Evolutionary conservation across 2,888 invertebrate genomes (phyloP).

Genomic region (Ganaspis brasiliensis): DNA sequence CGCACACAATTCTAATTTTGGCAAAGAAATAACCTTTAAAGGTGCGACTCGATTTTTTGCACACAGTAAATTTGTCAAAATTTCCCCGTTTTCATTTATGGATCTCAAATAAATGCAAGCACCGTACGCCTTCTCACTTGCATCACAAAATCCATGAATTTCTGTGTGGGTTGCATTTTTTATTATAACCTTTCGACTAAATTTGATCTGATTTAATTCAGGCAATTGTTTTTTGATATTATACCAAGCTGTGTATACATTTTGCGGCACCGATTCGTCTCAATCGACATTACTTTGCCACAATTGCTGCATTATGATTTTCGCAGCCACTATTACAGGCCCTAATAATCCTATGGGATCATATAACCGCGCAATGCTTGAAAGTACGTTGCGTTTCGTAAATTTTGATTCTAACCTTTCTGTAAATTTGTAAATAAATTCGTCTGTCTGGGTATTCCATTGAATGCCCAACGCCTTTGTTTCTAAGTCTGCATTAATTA

Average conservation of each 20-base stretch:
- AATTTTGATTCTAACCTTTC: background rate
- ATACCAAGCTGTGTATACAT: conserved; percentile 47
- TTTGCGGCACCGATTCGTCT: conserved; percentile 57
- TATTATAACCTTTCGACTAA: background rate
- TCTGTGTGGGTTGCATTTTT: background rate
- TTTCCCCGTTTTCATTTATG: background rate
- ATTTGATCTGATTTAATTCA: background rate
- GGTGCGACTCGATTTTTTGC: conserved; percentile 40
- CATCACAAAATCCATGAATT: background rate
- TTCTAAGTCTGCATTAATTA: conserved; percentile 11
- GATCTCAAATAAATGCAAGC: conserved; percentile 25
- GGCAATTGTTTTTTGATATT: background rate
- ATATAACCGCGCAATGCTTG: background rate
- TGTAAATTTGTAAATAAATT: conserved; percentile 19
- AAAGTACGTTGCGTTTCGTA: background rate
- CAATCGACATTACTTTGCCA: conserved; percentile 56
- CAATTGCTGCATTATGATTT: conserved; percentile 48
- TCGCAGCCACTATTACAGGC: conserved; percentile 56
- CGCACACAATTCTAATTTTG: conserved; percentile 35
- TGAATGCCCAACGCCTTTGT: conserved; percentile 36
- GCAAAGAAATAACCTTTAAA: conserved; percentile 12
- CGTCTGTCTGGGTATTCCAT: conserved; percentile 23
- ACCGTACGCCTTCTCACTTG: background rate
- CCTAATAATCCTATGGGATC: conserved; percentile 52
- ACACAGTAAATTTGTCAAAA: conserved; percentile 9